These are phyloP conservation scores for Gallinago undulata DNA, from an alignment of 2,113 vertebrate genomes.

Conservation along the genomic window DNA sequence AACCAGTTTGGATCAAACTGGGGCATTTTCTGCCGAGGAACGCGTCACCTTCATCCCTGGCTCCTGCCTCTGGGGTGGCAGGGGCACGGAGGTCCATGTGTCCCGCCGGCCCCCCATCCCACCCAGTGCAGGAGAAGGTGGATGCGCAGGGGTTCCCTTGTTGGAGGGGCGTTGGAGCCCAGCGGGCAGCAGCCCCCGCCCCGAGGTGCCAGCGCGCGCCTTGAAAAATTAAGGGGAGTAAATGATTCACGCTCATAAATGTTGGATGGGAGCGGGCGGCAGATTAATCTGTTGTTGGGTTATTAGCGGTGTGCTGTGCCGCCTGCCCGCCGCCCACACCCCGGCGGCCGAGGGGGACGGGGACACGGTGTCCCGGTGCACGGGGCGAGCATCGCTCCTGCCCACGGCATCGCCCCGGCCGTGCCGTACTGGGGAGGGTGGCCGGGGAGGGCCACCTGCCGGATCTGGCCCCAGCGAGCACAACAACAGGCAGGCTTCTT, in stretches of 20 bases:
- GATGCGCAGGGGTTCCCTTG: background rate
- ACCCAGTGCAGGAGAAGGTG: background rate
- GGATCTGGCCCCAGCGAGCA: accelerated
- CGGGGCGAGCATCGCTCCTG: background rate
- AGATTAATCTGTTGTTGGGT: background rate
- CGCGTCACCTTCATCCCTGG: background rate
- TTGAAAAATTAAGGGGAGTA: background rate
- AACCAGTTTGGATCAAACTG: background rate
- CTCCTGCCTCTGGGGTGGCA: accelerated
- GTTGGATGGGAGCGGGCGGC: background rate
- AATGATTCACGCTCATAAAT: conserved; percentile 44
- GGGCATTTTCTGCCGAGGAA: background rate
- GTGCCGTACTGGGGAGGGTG: background rate
- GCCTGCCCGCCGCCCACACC: background rate
- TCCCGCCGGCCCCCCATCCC: background rate
- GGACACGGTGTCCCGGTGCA: background rate
- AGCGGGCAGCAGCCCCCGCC: background rate
- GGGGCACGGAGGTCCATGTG: accelerated
- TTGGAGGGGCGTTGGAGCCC: background rate
- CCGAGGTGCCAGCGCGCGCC: accelerated
- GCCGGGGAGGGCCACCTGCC: background rate
- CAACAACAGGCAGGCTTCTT: conserved; percentile 12
- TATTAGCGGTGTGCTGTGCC: background rate
- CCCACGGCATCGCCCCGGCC: background rate
- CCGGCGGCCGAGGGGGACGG: accelerated